Conservation (phyloP, 2,888 invertebrate genomes). For the Cephus sareptanus region DNA sequence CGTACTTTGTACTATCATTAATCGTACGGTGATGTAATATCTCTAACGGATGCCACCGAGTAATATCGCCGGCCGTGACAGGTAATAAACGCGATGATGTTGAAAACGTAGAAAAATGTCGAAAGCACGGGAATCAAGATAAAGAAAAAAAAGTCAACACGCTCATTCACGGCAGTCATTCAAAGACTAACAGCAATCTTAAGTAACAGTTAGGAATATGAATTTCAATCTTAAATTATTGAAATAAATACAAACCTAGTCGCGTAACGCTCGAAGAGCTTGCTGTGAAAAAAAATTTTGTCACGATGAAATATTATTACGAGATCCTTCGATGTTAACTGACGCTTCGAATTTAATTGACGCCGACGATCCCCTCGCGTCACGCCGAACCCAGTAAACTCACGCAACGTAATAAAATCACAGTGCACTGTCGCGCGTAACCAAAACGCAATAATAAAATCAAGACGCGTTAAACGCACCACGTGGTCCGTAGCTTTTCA, state of each 20-base stretch:
- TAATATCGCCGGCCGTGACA: background rate
- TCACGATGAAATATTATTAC: background rate
- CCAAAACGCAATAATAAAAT: background rate
- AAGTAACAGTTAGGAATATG: background rate
- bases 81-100: background rate
- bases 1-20: background rate
- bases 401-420: background rate
- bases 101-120: background rate
- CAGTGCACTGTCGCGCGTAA: conserved; percentile 1
- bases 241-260: background rate
- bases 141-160: background rate
- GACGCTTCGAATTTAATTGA: background rate
- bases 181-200: background rate
- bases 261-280: background rate
- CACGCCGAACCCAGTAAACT: background rate
- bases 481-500: conserved; percentile 40
- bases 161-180: background rate
- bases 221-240: background rate
- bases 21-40: background rate
- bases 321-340: background rate
- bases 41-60: background rate
- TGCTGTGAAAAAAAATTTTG: background rate
- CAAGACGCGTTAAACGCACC: conserved; percentile 20
- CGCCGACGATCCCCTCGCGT: background rate
- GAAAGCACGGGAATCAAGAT: background rate